Evolutionary conservation across 1,140 invertebrate genomes (phyloP).

Genomic region (Gonioctena quinquepunctata): DNA sequence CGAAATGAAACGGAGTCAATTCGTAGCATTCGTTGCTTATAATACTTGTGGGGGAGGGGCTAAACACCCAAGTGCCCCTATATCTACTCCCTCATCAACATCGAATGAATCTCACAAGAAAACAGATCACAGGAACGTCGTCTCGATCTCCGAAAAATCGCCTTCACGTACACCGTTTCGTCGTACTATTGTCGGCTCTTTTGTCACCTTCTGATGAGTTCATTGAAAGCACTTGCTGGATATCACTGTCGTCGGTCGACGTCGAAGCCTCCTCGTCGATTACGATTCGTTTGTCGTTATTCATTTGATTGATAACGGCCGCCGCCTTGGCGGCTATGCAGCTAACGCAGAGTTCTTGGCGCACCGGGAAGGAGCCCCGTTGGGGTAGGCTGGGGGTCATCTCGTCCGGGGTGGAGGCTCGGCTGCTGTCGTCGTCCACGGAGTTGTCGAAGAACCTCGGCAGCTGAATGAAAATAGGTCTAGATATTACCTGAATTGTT

Average conservation of each 20-base stretch:
- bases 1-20: too few species aligned
- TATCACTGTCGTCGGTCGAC: constrained; percentile 19
- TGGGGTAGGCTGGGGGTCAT: constrained; percentile 57
- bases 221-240: constrained; percentile 23
- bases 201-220: constrained; percentile 19
- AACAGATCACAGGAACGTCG: neutral
- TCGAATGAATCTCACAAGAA: too few species aligned
- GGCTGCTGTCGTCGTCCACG: constrained; percentile 60
- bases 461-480: constrained; percentile 22
- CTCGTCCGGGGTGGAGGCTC: constrained; percentile 63
- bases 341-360: constrained; percentile 41
- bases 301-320: constrained; percentile 8
- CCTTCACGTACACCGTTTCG: neutral
- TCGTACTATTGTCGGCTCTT: constrained; percentile 1
- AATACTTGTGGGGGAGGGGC: too few species aligned
- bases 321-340: constrained; percentile 39
- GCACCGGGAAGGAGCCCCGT: constrained; percentile 25
- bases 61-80: too few species aligned
- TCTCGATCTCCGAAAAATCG: neutral
- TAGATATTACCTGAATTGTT: neutral
- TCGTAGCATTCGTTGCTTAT: too few species aligned
- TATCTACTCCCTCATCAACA: too few species aligned
- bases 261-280: constrained; percentile 7
- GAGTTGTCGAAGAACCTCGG: constrained; percentile 35
- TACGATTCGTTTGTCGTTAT: constrained; percentile 15